Percentiles rank a stretch among this genome's conserved stretches.
phyloP scores from a whole-genome alignment of 92 coral and sea anemone species.

The Paragorgia papillata region DNA sequence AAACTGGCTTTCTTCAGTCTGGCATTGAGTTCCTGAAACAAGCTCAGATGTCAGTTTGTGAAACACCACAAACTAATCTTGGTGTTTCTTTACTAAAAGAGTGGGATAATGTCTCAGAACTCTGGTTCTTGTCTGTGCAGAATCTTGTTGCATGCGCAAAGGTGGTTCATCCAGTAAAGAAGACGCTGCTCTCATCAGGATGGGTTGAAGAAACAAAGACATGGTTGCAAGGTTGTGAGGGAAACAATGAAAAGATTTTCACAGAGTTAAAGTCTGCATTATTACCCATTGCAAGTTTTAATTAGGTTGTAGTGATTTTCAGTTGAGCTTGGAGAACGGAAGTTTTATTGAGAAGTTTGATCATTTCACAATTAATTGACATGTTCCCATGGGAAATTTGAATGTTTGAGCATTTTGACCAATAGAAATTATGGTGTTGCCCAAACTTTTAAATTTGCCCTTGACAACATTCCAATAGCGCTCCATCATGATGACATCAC shows the following conservation, averaged over 20 bases:
- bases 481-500: too few relatives aligned
- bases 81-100: constrained; percentile 23
- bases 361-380: too few relatives aligned
- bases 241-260: neutral
- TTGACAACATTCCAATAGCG: too few relatives aligned
- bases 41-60: constrained; percentile 15
- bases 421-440: too few relatives aligned
- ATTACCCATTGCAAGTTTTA: constrained; percentile 2
- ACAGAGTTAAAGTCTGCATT: constrained; percentile 14
- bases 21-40: constrained; percentile 58
- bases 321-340: too few relatives aligned
- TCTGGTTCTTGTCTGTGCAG: constrained; percentile 86
- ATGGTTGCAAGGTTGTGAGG: neutral
- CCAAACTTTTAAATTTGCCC: too few relatives aligned
- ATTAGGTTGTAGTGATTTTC: neutral
- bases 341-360: too few relatives aligned
- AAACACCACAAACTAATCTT: neutral
- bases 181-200: constrained; percentile 47
- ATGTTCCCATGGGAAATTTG: too few relatives aligned
- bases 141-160: constrained; percentile 52
- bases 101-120: constrained; percentile 72
- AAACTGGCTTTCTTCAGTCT: neutral
- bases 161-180: constrained; percentile 27
- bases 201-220: constrained; percentile 55
- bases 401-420: too few relatives aligned